Evolutionary conservation across 2,113 vertebrate species (phyloP).

Genomic region (Cynoglossus semilaevis): DNA sequence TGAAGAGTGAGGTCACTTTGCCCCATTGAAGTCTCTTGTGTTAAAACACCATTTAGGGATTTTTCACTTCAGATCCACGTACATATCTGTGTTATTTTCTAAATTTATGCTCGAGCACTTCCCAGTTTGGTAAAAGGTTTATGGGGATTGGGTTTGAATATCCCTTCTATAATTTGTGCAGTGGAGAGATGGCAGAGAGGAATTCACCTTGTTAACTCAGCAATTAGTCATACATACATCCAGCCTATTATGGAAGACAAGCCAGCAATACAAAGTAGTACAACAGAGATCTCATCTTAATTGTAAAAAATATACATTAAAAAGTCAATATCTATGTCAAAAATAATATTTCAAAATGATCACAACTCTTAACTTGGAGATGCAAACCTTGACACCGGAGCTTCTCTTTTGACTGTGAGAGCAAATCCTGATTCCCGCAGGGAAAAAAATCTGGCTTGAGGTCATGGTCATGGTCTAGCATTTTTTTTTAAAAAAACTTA

Average conservation of each 20-base stretch:
- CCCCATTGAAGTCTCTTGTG: constrained; percentile 56
- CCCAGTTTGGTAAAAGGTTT: constrained; percentile 64
- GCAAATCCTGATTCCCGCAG: too few species aligned
- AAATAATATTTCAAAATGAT: too few species aligned
- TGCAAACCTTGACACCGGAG: too few species aligned
- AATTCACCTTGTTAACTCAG: constrained; percentile 75
- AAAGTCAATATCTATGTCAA: too few species aligned
- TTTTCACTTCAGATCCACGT: constrained; percentile 54
- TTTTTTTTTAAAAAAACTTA: too few species aligned
- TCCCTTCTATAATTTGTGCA: constrained; percentile 57
- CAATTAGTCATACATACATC: constrained; percentile 75
- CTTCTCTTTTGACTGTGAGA: too few species aligned
- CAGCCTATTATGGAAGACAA: constrained; percentile 52
- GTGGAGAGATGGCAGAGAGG: constrained; percentile 58
- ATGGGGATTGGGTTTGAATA: constrained; percentile 68
- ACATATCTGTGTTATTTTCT: constrained; percentile 65
- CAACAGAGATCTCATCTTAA: too few species aligned
- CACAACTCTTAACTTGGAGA: too few species aligned
- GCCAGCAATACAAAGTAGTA: constrained; percentile 63
- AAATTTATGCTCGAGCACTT: constrained; percentile 70
- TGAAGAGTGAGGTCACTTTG: constrained; percentile 54
- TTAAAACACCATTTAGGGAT: constrained; percentile 66
- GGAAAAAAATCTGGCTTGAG: too few species aligned
- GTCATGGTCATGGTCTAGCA: too few species aligned
- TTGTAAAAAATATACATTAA: too few species aligned